phyloP scores from a whole-genome alignment of 2,888 invertebrate genomes.

The Athripsodes cinereus region DNA sequence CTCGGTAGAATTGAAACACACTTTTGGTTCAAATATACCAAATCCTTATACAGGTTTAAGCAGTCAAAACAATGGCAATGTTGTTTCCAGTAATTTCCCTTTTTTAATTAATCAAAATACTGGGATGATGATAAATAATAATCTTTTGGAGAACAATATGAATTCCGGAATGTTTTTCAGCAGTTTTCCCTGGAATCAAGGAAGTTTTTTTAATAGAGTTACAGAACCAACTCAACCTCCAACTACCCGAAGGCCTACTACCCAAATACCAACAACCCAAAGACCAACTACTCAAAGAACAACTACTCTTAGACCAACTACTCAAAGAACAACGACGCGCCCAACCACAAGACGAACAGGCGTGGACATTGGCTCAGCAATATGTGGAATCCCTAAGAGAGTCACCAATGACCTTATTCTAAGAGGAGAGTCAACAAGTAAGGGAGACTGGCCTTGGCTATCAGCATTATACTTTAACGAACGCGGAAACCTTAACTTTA shows the following conservation, averaged over 20 bases:
- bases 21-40: background rate
- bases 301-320: background rate
- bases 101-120: background rate
- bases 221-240: too few species aligned
- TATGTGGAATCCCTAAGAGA: conserved; percentile 26
- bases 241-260: too few species aligned
- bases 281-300: background rate
- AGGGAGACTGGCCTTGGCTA: conserved; percentile 40
- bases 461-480: conserved; percentile 35
- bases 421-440: conserved; percentile 29
- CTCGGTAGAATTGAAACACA: background rate
- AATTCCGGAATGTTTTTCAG: too few species aligned
- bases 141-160: too few species aligned
- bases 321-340: background rate
- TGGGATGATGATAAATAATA: background rate
- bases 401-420: conserved; percentile 30
- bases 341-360: background rate
- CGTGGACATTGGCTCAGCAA: background rate
- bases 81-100: background rate
- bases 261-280: background rate
- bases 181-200: too few species aligned
- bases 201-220: too few species aligned
- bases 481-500: conserved; percentile 32
- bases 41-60: background rate
- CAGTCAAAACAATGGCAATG: background rate